A percentile compares a stretch with the other conserved stretches of the same genome.
Evolutionary conservation across 2,888 invertebrate species (phyloP).

Genomic region (Hecatera dysodea): DNA sequence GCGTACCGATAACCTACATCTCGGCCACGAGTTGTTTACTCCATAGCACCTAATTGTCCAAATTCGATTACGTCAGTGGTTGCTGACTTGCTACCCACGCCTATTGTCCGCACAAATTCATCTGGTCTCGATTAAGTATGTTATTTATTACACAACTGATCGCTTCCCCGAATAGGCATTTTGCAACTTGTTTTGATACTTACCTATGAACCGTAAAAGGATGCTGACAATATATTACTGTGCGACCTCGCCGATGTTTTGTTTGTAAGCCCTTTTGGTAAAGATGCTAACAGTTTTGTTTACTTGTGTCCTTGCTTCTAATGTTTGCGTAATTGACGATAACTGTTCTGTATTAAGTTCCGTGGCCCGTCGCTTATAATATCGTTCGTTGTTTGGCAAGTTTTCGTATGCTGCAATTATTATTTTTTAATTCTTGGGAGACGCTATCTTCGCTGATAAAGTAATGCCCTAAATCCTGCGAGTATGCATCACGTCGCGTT

Average conservation of each 20-base stretch:
- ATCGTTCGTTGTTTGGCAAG: slow-evolving; percentile 71
- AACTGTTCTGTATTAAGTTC: slow-evolving; percentile 77
- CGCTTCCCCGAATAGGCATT: slow-evolving; percentile 66
- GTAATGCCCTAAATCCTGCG: slow-evolving; percentile 61
- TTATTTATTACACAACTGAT: slow-evolving; percentile 73
- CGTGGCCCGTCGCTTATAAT: slow-evolving; percentile 70
- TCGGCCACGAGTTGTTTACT: slow-evolving; percentile 79
- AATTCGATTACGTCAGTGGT: slow-evolving; percentile 79
- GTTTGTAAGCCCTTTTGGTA: slow-evolving; percentile 73
- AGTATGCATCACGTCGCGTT: slow-evolving; percentile 57
- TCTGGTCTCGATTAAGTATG: slow-evolving; percentile 68
- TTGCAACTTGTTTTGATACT: slow-evolving; percentile 72
- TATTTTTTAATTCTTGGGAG: slow-evolving; percentile 43
- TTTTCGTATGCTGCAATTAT: slow-evolving; percentile 44
- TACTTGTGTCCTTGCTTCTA: slow-evolving; percentile 68
- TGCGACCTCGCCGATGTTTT: slow-evolving; percentile 62
- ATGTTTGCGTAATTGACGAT: slow-evolving; percentile 76
- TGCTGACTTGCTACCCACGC: slow-evolving; percentile 69
- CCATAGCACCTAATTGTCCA: slow-evolving; percentile 78
- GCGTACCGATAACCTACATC: slow-evolving; percentile 83
- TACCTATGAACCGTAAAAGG: slow-evolving; percentile 63
- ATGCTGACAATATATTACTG: slow-evolving; percentile 62
- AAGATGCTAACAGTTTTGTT: slow-evolving; percentile 78
- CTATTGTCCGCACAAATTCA: slow-evolving; percentile 74
- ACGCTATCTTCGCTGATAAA: slow-evolving; percentile 61